Conservation (phyloP, 2,113 vertebrate genomes). For the Lucifuga dentata region DNA sequence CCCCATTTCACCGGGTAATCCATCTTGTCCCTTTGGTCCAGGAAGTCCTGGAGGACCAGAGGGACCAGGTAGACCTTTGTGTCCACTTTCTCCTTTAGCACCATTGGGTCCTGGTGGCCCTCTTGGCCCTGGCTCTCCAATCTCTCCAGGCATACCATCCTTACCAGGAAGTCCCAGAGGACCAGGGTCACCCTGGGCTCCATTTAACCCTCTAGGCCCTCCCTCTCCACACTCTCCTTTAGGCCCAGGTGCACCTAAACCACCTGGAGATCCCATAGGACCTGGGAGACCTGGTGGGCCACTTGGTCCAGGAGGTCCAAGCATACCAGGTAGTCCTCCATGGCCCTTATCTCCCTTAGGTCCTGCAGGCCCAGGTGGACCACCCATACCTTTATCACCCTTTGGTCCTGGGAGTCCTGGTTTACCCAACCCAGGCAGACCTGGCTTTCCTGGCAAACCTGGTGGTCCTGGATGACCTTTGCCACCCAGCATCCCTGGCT, state of each 20-base stretch:
- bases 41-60: constrained; percentile 85
- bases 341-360: constrained; percentile 93
- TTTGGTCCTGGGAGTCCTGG: constrained; percentile 92
- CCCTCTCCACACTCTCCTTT: constrained; percentile 91
- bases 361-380: constrained; percentile 86
- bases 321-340: constrained; percentile 87
- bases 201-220: constrained; percentile 89
- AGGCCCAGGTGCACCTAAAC: constrained; percentile 87
- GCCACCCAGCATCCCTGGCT: constrained; percentile 89
- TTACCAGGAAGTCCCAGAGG: constrained; percentile 91
- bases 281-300: constrained; percentile 88
- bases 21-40: constrained; percentile 88
- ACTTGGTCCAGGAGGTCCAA: constrained; percentile 87
- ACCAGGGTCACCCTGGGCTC: constrained; percentile 89
- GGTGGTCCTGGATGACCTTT: constrained; percentile 93
- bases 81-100: constrained; percentile 91
- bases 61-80: constrained; percentile 89
- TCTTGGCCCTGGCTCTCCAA: constrained; percentile 89
- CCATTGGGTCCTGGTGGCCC: constrained; percentile 89
- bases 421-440: constrained; percentile 92
- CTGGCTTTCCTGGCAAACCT: constrained; percentile 91
- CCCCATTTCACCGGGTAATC: constrained; percentile 88
- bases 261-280: constrained; percentile 88
- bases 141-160: constrained; percentile 90
- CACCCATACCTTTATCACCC: constrained; percentile 90